Conservation (phyloP, 2,888 invertebrate genomes). For the Allolobophora icterica region DNA sequence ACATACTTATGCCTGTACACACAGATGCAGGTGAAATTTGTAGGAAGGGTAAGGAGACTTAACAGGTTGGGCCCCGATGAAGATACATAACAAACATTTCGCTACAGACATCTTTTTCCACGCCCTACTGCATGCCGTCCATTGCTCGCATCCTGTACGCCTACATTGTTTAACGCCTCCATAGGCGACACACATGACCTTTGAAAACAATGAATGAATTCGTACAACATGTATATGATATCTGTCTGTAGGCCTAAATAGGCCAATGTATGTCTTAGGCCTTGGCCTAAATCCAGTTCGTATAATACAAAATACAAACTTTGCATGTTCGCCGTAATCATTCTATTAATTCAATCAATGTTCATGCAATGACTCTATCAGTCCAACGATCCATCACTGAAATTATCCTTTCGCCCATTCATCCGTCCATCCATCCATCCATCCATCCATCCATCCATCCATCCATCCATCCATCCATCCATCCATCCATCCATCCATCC, state of each 20-base stretch:
- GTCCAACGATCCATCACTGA: neutral
- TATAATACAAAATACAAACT: conserved; percentile 3
- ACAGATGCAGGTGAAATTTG: neutral
- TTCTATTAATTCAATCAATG: neutral
- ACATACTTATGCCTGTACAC: neutral
- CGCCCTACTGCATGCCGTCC: no score
- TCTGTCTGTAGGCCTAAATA: neutral
- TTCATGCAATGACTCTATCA: neutral
- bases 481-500: no score
- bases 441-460: neutral
- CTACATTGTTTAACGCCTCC: no score
- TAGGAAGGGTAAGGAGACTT: no score
- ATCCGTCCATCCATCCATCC: neutral
- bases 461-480: no score
- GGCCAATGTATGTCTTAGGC: neutral
- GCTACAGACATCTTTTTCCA: no score
- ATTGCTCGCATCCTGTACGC: no score
- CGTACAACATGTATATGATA: neutral
- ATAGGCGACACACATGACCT: no score
- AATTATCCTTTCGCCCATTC: neutral
- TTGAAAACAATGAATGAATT: neutral
- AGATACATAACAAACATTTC: no score
- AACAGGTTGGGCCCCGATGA: no score
- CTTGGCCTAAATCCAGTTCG: neutral
- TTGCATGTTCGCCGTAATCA: neutral